phyloP scores from a whole-genome alignment of 2,888 invertebrate genomes.

The Lithophane socia region DNA sequence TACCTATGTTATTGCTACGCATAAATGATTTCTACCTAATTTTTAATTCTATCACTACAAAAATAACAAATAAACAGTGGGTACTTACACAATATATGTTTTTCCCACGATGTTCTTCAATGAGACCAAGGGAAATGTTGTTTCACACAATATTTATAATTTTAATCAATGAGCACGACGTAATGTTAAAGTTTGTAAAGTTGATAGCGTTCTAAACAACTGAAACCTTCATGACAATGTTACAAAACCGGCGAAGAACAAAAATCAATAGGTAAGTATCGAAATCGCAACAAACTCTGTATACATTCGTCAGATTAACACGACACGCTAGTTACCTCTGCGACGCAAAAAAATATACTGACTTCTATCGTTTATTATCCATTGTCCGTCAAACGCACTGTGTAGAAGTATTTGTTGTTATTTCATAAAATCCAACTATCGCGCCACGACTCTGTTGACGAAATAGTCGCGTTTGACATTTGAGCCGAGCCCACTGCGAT shows the following conservation, averaged over 20 bases:
- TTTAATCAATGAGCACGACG: slow-evolving; percentile 61
- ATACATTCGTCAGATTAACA: slow-evolving; percentile 77
- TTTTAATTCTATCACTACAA: slow-evolving; percentile 23
- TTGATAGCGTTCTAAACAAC: slow-evolving; percentile 72
- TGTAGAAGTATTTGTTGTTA: slow-evolving; percentile 86
- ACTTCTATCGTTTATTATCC: slow-evolving; percentile 84
- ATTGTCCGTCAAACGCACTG: slow-evolving; percentile 85
- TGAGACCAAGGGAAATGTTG: slow-evolving; percentile 72
- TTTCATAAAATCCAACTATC: slow-evolving; percentile 89
- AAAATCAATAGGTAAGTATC: slow-evolving; percentile 86
- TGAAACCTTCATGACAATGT: slow-evolving; percentile 84
- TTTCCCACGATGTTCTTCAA: slow-evolving; percentile 83
- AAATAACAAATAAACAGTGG: slow-evolving; percentile 59
- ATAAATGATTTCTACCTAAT: slow-evolving; percentile 1
- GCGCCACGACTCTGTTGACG: slow-evolving; percentile 90
- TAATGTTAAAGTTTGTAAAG: slow-evolving; percentile 56
- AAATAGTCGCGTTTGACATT: slow-evolving; percentile 93
- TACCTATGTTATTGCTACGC: not conserved
- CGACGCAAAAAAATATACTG: slow-evolving; percentile 80
- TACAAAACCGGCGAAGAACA: slow-evolving; percentile 86
- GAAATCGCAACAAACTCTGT: slow-evolving; percentile 80
- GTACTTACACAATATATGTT: slow-evolving; percentile 79
- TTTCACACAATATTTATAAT: slow-evolving; percentile 71
- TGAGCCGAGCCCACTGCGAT: slow-evolving; percentile 93
- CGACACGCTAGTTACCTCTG: slow-evolving; percentile 78